phyloP scores from a whole-genome alignment of 1,140 invertebrate genomes.

The Pseudomyrmex sp. region DNA sequence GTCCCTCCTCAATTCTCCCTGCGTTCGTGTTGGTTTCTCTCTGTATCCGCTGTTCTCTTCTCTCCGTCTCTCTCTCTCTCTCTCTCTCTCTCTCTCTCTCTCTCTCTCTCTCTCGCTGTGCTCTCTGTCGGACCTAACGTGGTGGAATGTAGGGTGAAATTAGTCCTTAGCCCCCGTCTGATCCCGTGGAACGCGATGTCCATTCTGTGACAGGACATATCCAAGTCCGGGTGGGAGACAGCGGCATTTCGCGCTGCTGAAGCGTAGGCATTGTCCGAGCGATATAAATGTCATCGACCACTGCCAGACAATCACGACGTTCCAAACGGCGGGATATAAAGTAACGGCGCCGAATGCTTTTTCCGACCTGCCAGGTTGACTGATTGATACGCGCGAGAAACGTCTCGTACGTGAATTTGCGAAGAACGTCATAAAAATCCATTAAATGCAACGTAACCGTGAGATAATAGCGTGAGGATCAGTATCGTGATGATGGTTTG shows the following conservation, averaged over 20 bases:
- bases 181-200: constrained; percentile 67
- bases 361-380: not conserved
- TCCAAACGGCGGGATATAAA: constrained; percentile 41
- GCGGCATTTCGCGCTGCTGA: constrained; percentile 60
- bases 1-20: too few relatives aligned
- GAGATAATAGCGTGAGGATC: not conserved
- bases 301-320: constrained; percentile 16
- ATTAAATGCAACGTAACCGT: not conserved
- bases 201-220: constrained; percentile 63
- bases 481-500: not conserved
- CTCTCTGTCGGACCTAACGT: constrained; percentile 64
- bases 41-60: not conserved
- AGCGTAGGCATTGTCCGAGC: constrained; percentile 48
- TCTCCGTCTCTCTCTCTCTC: not conserved
- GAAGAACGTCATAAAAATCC: constrained; percentile 3
- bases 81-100: too few relatives aligned
- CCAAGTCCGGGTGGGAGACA: constrained; percentile 25
- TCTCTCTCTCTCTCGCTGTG: not conserved
- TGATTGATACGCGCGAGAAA: constrained; percentile 9
- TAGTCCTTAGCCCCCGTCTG: constrained; percentile 70
- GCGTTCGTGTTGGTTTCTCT: too few relatives aligned
- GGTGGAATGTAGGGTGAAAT: constrained; percentile 72
- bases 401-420: not conserved
- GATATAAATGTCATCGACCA: constrained; percentile 68
- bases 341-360: constrained; percentile 28